Evolutionary conservation across 2,797 vertebrate species (phyloP).

Genomic region (Enteromius radiatus): DNA sequence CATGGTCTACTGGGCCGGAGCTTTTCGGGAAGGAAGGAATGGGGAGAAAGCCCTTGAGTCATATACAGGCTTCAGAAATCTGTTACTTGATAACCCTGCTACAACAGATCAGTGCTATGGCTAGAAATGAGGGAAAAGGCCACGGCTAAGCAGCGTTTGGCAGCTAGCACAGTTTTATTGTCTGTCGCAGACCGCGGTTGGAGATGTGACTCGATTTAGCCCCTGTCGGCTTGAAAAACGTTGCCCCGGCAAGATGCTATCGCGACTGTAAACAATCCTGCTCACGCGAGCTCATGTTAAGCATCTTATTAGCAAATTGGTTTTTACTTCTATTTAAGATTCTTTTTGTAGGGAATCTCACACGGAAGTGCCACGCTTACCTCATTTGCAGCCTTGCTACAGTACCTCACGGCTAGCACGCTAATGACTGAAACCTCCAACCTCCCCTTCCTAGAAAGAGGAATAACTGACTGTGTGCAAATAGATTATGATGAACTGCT

Average conservation of each 20-base stretch:
- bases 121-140: conserved; percentile 33
- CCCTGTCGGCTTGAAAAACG: not conserved
- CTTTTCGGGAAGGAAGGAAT: conserved; percentile 25
- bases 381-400: conserved; percentile 40
- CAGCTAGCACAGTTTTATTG: conserved; percentile 2
- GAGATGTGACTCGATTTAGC: not conserved
- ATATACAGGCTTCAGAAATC: conserved; percentile 44
- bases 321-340: not conserved
- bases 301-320: not conserved
- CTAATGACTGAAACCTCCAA: conserved; percentile 44
- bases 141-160: conserved; percentile 14
- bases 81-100: conserved; percentile 56
- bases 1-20: conserved; percentile 64
- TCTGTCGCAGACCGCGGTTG: not conserved
- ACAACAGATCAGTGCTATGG: conserved; percentile 56
- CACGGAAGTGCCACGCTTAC: conserved; percentile 14
- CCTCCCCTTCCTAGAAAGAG: conserved; percentile 48
- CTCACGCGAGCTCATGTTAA: not conserved
- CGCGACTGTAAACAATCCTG: not conserved
- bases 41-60: conserved; percentile 42
- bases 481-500: conserved; percentile 81
- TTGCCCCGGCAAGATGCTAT: not conserved
- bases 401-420: conserved; percentile 13
- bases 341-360: not conserved
- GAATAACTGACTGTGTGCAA: conserved; percentile 52